Evolutionary conservation across 2,113 vertebrate genomes (phyloP).

Genomic region (Ibidorhyncha struthersii): DNA sequence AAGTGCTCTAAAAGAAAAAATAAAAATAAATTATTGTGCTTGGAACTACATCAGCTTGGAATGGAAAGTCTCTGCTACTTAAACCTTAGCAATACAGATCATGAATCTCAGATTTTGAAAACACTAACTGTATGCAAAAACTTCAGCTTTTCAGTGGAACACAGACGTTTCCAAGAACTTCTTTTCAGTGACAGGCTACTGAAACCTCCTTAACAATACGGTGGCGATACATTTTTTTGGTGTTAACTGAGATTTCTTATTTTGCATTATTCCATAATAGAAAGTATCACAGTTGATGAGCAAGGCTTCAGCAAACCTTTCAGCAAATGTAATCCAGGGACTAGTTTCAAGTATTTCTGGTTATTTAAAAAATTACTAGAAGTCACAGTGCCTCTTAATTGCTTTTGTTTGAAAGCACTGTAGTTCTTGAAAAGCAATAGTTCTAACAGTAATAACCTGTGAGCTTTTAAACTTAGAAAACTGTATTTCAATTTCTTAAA

Average conservation of each 20-base stretch:
- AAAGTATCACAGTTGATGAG: not conserved
- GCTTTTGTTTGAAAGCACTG: not conserved
- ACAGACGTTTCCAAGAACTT: not conserved
- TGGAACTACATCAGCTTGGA: not conserved
- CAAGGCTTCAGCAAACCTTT: not conserved
- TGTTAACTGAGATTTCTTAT: not conserved
- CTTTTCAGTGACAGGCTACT: not conserved
- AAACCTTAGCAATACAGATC: not conserved
- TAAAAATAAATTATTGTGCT: not conserved
- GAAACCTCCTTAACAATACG: not conserved
- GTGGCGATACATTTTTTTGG: not conserved
- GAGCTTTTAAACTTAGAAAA: not conserved
- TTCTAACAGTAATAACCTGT: not conserved
- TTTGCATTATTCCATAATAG: not conserved
- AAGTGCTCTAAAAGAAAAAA: not conserved
- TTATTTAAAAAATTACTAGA: not conserved
- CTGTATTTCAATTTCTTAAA: not conserved
- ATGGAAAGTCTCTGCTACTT: not conserved
- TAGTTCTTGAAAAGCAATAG: not conserved
- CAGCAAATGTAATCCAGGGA: not conserved
- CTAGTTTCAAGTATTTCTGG: not conserved
- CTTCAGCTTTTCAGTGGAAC: not conserved
- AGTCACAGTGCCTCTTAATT: not conserved
- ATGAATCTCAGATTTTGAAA: not conserved
- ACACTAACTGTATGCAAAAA: not conserved